Evolutionary conservation across 2,888 invertebrate species (phyloP), one percentile per base, ranked within the genome.

Genomic region (Agrochola lota): DNA sequence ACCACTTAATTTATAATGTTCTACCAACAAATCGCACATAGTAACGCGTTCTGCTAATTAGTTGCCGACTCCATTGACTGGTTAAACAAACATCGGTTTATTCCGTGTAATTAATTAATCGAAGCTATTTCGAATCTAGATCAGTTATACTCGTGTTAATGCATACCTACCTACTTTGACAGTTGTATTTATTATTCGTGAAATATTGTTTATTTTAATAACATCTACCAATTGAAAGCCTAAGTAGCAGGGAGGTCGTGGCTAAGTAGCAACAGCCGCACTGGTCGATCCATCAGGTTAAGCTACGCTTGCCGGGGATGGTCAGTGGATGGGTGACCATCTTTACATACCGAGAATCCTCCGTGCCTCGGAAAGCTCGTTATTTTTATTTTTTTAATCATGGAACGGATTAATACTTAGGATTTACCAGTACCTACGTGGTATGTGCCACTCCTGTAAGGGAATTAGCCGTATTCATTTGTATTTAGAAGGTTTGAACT

Each of bases 91-190:
- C 62, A 68, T 69, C 30, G 15, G 55, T 12, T 71, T 57, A 76
- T 73, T 68, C 71, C 52, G 2, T 23, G 71, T 69, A 72, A 77
- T 85, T 69, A 85, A 74, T 71, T 11, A 70, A 71, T 74, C 66
- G 74, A 46, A 59, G 71, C 63, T 82, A 82, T 85, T 83, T 81
- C 11, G 2, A 72, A 85, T 63, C 69, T 72, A 52, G 70, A 72
- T 40, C 80, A 57, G 46, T 63, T 52, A 26, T 46, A 59, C 59
- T 63, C 17, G 11, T 52, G 20, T 60, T 52, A 80, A 55, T n/a
- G 80, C 55, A 40, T 30, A 60, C 30, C 0, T 30, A 60, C 30
- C 0, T 35, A 35, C 35, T 23, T 60, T 66, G 74, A 81, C 66
- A 73, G 76, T 62, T 76, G 20, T 30, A 59, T n/a, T 43, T 17